Conservation (phyloP, 2,113 vertebrate species). For the Mus musculus region GRCm39 chr5:137116501-137117000, state of each 20-base stretch:
- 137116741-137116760: neutral
- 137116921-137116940: neutral
- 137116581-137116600: constrained; percentile 48
- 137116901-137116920: neutral
- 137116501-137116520: constrained; percentile 58
- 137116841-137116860: too few relatives aligned
- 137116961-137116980: neutral
- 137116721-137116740: neutral
- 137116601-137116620: neutral
- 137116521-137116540: neutral
- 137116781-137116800: neutral
- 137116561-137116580: constrained; percentile 53
- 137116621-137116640: neutral
- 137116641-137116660: neutral
- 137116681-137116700: neutral
- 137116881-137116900: too few relatives aligned
- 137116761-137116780: neutral
- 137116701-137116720: neutral
- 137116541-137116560: neutral
- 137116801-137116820: neutral
- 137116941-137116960: neutral
- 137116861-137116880: neutral
- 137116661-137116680: neutral
- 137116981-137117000: neutral
- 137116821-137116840: too few relatives aligned